Conservation (phyloP, 2,797 vertebrate species). For the Enteromius anoplus region DNA sequence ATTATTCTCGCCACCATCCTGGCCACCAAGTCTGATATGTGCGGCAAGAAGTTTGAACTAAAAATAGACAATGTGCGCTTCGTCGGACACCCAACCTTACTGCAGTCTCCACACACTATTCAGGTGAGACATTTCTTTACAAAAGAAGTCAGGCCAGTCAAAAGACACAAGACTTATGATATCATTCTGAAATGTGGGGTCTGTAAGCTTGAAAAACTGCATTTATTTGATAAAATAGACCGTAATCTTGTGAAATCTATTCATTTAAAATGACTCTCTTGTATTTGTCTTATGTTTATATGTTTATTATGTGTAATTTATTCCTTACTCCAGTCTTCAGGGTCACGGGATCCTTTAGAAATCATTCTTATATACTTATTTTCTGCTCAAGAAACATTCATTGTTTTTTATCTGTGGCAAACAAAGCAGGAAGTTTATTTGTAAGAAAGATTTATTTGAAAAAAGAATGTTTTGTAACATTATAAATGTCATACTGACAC, state of each 20-base stretch:
- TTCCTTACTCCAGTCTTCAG: not conserved
- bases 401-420: not conserved
- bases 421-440: too few species aligned
- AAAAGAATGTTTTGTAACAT: not conserved
- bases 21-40: slow-evolving; percentile 98
- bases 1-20: slow-evolving; percentile 97
- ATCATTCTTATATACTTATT: not conserved
- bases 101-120: slow-evolving; percentile 87
- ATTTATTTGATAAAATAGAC: not conserved
- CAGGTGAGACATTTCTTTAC: slow-evolving; percentile 77
- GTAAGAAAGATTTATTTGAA: not conserved
- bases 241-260: not conserved
- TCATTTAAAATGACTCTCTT: not conserved
- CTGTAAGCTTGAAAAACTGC: not conserved
- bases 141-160: not conserved
- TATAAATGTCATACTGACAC: not conserved
- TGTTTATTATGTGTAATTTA: not conserved
- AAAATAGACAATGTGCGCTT: slow-evolving; percentile 99
- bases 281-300: not conserved
- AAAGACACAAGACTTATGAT: not conserved
- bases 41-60: slow-evolving; percentile 97
- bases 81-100: slow-evolving; percentile 94
- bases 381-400: not conserved
- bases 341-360: not conserved
- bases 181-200: not conserved